These are phyloP conservation scores for Chromobotia macracanthus DNA, from an alignment of 2,797 vertebrate species.

Conservation along the genomic window DNA sequence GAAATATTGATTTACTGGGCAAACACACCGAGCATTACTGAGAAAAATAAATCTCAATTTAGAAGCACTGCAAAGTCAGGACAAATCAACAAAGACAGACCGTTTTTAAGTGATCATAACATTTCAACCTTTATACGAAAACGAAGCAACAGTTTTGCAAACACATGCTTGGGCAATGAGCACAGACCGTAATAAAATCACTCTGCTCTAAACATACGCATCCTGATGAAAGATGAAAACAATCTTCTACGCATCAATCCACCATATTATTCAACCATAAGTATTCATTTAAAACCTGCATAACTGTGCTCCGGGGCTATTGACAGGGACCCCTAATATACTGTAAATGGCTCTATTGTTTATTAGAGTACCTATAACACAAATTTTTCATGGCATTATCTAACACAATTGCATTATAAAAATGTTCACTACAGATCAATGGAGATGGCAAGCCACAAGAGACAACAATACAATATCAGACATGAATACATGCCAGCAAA, in stretches of 20 bases:
- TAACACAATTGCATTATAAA: neutral
- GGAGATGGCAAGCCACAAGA: too few relatives aligned
- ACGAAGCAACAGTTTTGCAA: neutral
- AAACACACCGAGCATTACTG: neutral
- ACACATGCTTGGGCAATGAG: neutral
- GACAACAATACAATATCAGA: neutral
- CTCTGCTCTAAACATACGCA: neutral
- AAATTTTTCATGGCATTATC: too few relatives aligned
- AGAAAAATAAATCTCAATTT: slow-evolving; percentile 10
- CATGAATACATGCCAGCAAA: neutral
- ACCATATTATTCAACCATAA: neutral
- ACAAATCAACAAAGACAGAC: neutral
- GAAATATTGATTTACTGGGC: slow-evolving; percentile 18
- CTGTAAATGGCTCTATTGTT: neutral
- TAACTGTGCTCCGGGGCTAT: too few relatives aligned
- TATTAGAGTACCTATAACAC: too few relatives aligned
- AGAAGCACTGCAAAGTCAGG: slow-evolving; percentile 23
- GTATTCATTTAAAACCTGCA: too few relatives aligned
- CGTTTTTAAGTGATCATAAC: neutral
- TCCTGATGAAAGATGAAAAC: neutral
- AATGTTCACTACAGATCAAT: neutral
- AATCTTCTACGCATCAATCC: neutral
- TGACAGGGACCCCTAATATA: too few relatives aligned
- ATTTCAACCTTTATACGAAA: neutral
- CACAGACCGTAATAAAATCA: neutral